These are phyloP conservation scores for Ciona savignyi DNA, from an alignment of 23 tunicate species.

Conservation along the genomic window DNA sequence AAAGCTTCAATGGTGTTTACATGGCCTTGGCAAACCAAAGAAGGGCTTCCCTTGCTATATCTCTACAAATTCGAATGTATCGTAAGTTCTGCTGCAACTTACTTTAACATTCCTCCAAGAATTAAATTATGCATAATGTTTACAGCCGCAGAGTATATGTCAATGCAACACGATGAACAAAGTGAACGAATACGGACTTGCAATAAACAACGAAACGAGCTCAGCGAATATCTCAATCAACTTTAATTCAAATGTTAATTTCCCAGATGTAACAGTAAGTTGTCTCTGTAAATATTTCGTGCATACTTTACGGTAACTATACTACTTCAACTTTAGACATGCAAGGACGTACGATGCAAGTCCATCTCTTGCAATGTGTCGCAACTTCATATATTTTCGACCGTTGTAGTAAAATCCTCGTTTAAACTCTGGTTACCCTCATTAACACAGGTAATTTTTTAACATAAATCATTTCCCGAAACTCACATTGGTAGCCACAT, in stretches of 20 bases:
- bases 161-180: background rate
- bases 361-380: constrained; percentile 3
- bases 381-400: background rate
- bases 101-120: no score
- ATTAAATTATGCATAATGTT: background rate
- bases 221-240: background rate
- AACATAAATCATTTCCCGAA: no score
- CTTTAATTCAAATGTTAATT: background rate
- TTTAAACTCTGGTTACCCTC: constrained; percentile 16
- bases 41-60: constrained; percentile 20
- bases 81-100: constrained; percentile 24
- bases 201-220: background rate
- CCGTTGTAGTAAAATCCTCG: constrained; percentile 1
- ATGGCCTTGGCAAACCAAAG: constrained; percentile 28
- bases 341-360: constrained; percentile 3
- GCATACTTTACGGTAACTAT: no score
- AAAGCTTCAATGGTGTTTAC: constrained; percentile 11
- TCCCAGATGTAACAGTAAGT: background rate
- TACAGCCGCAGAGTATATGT: background rate
- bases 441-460: background rate
- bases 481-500: no score
- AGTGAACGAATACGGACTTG: background rate
- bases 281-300: no score
- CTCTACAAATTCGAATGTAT: constrained; percentile 22
- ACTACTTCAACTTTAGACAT: no score